A percentile compares a stretch with the other conserved stretches of the same genome.
These are phyloP conservation scores for Aleiodes sp. DNA, from an alignment of 1,140 invertebrate genomes.

Conservation along the genomic window DNA sequence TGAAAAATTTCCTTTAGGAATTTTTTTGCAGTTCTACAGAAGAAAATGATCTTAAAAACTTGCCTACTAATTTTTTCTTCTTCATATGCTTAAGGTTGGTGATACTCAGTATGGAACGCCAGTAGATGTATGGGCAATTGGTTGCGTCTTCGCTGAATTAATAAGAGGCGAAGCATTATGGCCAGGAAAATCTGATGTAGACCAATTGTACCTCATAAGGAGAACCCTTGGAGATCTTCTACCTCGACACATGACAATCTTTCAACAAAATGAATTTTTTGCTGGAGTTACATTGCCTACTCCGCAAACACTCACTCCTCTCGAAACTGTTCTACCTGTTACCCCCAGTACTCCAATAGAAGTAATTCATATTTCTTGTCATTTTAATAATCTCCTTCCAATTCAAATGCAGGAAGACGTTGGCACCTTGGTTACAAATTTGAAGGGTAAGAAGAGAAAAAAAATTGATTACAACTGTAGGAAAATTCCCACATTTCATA, in stretches of 20 bases:
- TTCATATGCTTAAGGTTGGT: constrained; percentile 85
- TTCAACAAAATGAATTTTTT: constrained; percentile 95
- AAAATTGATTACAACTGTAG: no score
- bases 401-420: no score
- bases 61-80: no score
- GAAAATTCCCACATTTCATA: no score
- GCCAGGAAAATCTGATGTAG: constrained; percentile 98
- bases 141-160: constrained; percentile 95
- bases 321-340: constrained; percentile 85
- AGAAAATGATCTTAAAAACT: not conserved
- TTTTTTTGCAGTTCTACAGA: not conserved
- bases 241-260: constrained; percentile 93
- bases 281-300: constrained; percentile 91
- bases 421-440: no score
- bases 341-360: constrained; percentile 70
- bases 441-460: no score
- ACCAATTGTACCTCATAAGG: constrained; percentile 96
- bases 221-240: constrained; percentile 91
- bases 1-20: no score
- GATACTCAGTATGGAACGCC: constrained; percentile 97
- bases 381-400: not conserved
- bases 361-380: constrained; percentile 44
- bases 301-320: constrained; percentile 84
- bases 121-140: constrained; percentile 97
- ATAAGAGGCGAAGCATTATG: constrained; percentile 95